Base-by-base conservation (phyloP, 2,888 invertebrate species). In the Macrosiphum euphorbiae region DNA sequence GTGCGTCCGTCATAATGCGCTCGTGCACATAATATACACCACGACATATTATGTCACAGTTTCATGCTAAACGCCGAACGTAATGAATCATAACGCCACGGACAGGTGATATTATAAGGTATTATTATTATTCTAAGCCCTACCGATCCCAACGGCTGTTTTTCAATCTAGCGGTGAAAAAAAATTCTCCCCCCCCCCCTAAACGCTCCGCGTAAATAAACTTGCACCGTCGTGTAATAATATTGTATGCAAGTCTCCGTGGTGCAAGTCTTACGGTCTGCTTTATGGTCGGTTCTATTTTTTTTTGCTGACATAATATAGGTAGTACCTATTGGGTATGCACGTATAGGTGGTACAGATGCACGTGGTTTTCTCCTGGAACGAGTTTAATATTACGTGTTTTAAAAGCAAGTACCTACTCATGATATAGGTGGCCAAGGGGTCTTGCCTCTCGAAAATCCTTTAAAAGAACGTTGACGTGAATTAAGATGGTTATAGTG, bases 21-120 rank as follows among this genome's bases (percentile, higher is more conserved):
- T 16, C 58, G 28, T n/a, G 10, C 91, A 35, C 52, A 52, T 13
- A 24, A 35, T 55, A 58, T n/a, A n/a, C 67, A 10, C 90, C 26
- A 3, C 13, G 55, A 78, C 86, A 44, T 44, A 44, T 44, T 35
- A 44, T 44, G 47, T 61, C 92, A n/a, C 85, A 58, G 91, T 91
- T 91, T 86, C 41, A 67, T 5, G 92, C 35, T 50, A 50, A 92
- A 92, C 92, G 92, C 92, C 92, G 20, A 87, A 41, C 86, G 87
- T 67, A 67, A 92, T 92, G 92, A 87, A 92, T 92, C 92, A 92
- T 67, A 67, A 67, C 61, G 85, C 16, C 20, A n/a, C n/a, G 92
- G 92, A 92, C 92, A 92, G 92, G 92, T 92, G 92, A 92, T 86
- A 58, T 91, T 91, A 91, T 78, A 78, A n/a, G n/a, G 28, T 61